phyloP scores from a whole-genome alignment of 2,113 vertebrate species.

The Apistogramma diplotaenia region DNA sequence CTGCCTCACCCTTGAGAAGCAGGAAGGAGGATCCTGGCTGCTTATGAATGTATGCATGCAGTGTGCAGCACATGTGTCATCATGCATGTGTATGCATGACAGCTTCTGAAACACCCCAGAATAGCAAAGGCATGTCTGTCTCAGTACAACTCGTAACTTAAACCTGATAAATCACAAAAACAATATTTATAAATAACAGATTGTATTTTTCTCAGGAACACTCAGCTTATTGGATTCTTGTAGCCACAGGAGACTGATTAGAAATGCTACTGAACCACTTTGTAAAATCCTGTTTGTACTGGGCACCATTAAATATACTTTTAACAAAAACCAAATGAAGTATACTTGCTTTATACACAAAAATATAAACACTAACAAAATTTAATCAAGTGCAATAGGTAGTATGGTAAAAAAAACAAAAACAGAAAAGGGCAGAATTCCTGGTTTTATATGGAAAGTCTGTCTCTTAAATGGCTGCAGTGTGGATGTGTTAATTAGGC shows the following conservation, averaged over 20 bases:
- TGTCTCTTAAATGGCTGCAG: conserved; percentile 6
- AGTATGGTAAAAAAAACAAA: background rate
- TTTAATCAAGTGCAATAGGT: background rate
- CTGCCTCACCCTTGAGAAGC: background rate
- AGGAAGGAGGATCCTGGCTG: conserved; percentile 15
- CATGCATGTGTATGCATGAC: conserved; percentile 35
- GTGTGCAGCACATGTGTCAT: conserved; percentile 34
- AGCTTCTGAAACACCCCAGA: conserved; percentile 33
- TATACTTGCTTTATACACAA: background rate
- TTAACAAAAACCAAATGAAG: conserved; percentile 4
- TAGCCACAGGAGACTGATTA: background rate
- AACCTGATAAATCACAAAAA: background rate
- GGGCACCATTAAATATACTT: accelerated
- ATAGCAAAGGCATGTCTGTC: background rate
- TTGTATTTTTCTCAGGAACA: background rate
- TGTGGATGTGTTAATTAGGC: conserved; percentile 45
- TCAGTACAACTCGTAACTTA: background rate
- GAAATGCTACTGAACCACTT: background rate
- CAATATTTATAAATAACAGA: background rate
- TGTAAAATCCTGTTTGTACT: background rate
- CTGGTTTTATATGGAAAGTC: background rate
- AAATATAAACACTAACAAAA: background rate
- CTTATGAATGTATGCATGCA: conserved; percentile 37
- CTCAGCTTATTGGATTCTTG: background rate
- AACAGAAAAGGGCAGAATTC: background rate